Evolutionary conservation across 2,888 invertebrate species (phyloP).

Genomic region (Falcaria lacertinaria): DNA sequence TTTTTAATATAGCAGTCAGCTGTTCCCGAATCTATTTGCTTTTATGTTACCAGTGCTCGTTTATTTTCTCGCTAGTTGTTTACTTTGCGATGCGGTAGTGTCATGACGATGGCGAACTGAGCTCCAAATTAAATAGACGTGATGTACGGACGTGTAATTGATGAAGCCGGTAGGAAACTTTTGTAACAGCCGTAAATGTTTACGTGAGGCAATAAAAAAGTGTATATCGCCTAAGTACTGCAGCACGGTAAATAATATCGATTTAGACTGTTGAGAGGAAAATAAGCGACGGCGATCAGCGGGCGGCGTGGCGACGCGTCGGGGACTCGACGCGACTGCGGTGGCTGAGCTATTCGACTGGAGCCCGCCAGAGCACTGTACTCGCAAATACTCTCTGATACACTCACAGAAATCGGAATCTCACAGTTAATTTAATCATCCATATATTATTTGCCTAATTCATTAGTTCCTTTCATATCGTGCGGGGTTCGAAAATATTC

Average conservation of each 20-base stretch:
- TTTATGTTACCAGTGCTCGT: constrained; percentile 34
- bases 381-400: background rate
- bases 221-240: constrained; percentile 35
- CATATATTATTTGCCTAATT: background rate
- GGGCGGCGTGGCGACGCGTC: constrained; percentile 58
- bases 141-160: constrained; percentile 19
- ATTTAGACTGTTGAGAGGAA: constrained; percentile 41
- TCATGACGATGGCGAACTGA: constrained; percentile 17
- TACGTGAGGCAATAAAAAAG: constrained; percentile 37
- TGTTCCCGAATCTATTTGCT: constrained; percentile 20
- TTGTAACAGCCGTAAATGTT: constrained; percentile 40
- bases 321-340: constrained; percentile 63
- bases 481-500: background rate
- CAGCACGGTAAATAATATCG: constrained; percentile 49
- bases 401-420: constrained; percentile 3
- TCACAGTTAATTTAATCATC: no score
- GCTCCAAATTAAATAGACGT: constrained; percentile 9
- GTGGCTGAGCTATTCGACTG: constrained; percentile 39
- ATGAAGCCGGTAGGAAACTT: constrained; percentile 33
- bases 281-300: constrained; percentile 29
- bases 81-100: constrained; percentile 30
- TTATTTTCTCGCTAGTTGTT: constrained; percentile 38
- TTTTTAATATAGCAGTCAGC: constrained; percentile 27
- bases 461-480: background rate
- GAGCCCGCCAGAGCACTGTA: constrained; percentile 29